A percentile compares a stretch with the other conserved stretches of the same genome.
Evolutionary conservation across 2,797 vertebrate species (phyloP).

Genomic region (Pempheris klunzingeri): DNA sequence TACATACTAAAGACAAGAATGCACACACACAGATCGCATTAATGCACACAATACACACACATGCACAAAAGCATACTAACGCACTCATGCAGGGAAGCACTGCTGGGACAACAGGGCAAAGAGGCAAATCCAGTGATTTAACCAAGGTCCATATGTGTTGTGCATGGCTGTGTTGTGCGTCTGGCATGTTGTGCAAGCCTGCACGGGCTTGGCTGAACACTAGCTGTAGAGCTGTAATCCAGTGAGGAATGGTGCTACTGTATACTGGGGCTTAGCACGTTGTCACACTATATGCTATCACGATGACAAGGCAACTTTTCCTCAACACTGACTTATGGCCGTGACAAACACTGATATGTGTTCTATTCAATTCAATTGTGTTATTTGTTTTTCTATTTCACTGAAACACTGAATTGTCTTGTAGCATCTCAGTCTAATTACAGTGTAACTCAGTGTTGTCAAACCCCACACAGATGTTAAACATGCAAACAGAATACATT

Average conservation of each 20-base stretch:
- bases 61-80: not conserved
- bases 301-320: slow-evolving; percentile 53
- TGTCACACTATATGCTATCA: slow-evolving; percentile 52
- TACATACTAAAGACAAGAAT: not conserved
- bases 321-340: slow-evolving; percentile 16
- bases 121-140: slow-evolving; percentile 24
- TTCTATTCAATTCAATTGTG: not conserved
- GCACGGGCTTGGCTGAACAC: slow-evolving; percentile 31
- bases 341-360: slow-evolving; percentile 16
- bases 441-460: not conserved
- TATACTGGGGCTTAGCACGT: slow-evolving; percentile 53
- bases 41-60: not conserved
- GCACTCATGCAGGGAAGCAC: too few relatives aligned
- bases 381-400: not conserved
- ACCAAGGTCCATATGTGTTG: slow-evolving; percentile 16
- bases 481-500: slow-evolving; percentile 11
- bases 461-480: not conserved
- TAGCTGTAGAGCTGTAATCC: slow-evolving; percentile 52
- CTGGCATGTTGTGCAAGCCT: slow-evolving; percentile 16
- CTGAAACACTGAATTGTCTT: not conserved
- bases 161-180: slow-evolving; percentile 13
- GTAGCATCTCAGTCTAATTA: slow-evolving; percentile 1
- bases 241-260: slow-evolving; percentile 62
- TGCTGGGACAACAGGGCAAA: not conserved
- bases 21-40: not conserved